phyloP scores from a whole-genome alignment of 35 echinoderm and acorn worm genomes.

The Lytechinus pictus region DNA sequence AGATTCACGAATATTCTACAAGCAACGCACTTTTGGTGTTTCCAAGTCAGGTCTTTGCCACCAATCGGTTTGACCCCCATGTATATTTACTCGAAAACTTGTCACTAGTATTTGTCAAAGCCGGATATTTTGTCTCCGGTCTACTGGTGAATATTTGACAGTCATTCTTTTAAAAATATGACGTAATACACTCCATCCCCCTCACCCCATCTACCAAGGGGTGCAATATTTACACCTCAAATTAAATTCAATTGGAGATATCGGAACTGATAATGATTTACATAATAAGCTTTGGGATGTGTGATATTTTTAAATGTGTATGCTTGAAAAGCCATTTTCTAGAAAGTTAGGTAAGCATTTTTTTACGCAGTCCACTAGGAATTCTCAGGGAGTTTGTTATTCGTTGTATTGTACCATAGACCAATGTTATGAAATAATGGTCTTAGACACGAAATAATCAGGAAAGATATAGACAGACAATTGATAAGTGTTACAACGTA shows the following conservation, averaged over 20 bases:
- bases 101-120: not conserved
- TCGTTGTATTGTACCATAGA: too few species aligned
- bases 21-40: not conserved
- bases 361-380: too few species aligned
- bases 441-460: too few species aligned
- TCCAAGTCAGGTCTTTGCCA: not conserved
- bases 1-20: not conserved
- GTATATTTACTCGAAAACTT: not conserved
- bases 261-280: too few species aligned
- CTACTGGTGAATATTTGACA: conserved; percentile 12
- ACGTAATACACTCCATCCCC: not conserved
- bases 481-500: too few species aligned
- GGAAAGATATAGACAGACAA: too few species aligned
- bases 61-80: not conserved
- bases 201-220: not conserved
- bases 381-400: too few species aligned
- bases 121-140: not conserved
- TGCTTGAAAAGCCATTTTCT: too few species aligned
- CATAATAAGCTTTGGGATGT: too few species aligned
- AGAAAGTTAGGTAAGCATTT: too few species aligned
- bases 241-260: not conserved
- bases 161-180: not conserved
- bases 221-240: not conserved
- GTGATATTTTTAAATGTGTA: too few species aligned
- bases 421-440: too few species aligned